Evolutionary conservation across 2,888 invertebrate species (phyloP).

Genomic region (Odontocolon sp.): DNA sequence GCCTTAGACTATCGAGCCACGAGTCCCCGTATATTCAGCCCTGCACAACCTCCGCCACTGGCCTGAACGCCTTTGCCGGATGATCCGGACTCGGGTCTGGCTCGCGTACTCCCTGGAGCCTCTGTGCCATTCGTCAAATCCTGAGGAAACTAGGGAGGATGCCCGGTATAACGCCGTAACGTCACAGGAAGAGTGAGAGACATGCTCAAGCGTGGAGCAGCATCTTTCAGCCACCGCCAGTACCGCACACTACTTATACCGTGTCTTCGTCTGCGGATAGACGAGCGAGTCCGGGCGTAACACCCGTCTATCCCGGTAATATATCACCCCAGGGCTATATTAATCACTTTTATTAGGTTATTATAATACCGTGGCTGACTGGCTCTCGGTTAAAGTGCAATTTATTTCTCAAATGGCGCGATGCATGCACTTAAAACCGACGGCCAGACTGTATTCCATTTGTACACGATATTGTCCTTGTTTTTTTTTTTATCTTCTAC

Average conservation of each 20-base stretch:
- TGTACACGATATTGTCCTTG: not conserved
- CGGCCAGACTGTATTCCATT: constrained; percentile 19
- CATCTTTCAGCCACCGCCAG: constrained; percentile 13
- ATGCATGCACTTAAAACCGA: constrained; percentile 28
- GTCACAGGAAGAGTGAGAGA: constrained; percentile 20
- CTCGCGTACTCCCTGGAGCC: constrained; percentile 13
- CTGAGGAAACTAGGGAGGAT: constrained; percentile 26
- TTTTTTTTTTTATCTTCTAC: not conserved
- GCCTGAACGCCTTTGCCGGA: not conserved
- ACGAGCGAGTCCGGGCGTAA: constrained; percentile 28
- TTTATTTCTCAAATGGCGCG: constrained; percentile 72
- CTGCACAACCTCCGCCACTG: not conserved
- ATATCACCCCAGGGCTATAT: constrained; percentile 71
- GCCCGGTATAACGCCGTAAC: constrained; percentile 28
- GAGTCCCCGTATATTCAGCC: not conserved
- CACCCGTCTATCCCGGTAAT: constrained; percentile 61
- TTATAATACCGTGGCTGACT: constrained; percentile 73
- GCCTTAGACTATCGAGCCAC: not conserved
- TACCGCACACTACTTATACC: constrained; percentile 6
- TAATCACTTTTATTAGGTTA: constrained; percentile 78
- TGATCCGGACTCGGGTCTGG: constrained; percentile 1
- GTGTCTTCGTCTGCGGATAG: constrained; percentile 34
- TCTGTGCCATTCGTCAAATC: constrained; percentile 34
- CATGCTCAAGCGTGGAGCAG: constrained; percentile 19
- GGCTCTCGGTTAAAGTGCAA: constrained; percentile 74